These are phyloP conservation scores for Drosophila flavopinicola DNA, from an alignment of 2,888 invertebrate species.

Conservation along the genomic window DNA sequence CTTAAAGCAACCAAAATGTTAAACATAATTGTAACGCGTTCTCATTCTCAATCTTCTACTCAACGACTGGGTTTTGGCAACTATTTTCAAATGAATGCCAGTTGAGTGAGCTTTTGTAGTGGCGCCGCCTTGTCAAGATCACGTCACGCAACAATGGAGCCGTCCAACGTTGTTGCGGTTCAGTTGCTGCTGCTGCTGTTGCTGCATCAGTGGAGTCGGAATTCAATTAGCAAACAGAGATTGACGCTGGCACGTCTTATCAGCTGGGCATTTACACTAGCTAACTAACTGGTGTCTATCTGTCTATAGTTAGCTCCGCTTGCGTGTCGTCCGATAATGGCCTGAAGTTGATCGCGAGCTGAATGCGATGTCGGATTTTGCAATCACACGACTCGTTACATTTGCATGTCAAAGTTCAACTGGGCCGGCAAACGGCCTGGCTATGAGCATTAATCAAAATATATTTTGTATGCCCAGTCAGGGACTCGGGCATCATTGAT, in stretches of 20 bases:
- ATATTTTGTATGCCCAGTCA: constrained; percentile 40
- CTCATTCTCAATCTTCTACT: background rate
- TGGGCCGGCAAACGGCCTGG: constrained; percentile 27
- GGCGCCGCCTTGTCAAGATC: constrained; percentile 59
- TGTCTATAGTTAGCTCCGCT: constrained; percentile 8
- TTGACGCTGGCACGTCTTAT: constrained; percentile 54
- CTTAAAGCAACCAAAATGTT: constrained; percentile 30
- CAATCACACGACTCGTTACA: constrained; percentile 40
- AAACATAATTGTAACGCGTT: constrained; percentile 38
- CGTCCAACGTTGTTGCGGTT: constrained; percentile 45
- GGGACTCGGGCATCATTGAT: constrained; percentile 53
- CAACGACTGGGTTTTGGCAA: constrained; percentile 26
- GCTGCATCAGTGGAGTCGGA: constrained; percentile 27
- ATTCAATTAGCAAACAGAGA: constrained; percentile 58
- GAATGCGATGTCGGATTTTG: constrained; percentile 5
- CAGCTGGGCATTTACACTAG: constrained; percentile 39
- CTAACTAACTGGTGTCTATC: constrained; percentile 27
- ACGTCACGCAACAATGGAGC: constrained; percentile 65
- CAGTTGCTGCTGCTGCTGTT: constrained; percentile 19
- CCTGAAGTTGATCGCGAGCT: constrained; percentile 13
- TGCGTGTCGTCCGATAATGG: constrained; percentile 3
- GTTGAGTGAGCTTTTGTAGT: constrained; percentile 37
- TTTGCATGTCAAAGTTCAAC: constrained; percentile 65
- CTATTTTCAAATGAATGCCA: constrained; percentile 29
- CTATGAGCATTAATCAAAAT: constrained; percentile 64